Evolutionary conservation across 2,113 vertebrate genomes (phyloP).

Genomic region (Platysternon megacephalum): DNA sequence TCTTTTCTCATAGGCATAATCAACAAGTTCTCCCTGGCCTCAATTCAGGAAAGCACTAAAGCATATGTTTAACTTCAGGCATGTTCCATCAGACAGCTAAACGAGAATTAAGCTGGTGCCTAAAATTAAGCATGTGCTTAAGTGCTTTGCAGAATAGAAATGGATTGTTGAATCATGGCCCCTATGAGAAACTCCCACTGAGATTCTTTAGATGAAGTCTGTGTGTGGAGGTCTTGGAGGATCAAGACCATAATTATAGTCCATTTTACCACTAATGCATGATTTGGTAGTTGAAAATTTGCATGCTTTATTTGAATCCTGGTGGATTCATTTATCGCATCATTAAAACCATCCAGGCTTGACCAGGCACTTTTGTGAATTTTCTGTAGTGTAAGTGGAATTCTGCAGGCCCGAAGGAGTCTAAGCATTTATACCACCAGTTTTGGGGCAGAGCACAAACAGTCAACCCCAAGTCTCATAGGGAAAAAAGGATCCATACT

Average conservation of each 20-base stretch:
- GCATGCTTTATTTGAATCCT: not conserved
- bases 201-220: not conserved
- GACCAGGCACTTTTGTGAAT: not conserved
- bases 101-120: slow-evolving; percentile 63
- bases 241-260: slow-evolving; percentile 1
- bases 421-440: not conserved
- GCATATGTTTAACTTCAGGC: slow-evolving; percentile 11
- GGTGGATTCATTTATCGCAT: not conserved
- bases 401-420: not conserved
- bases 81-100: slow-evolving; percentile 44
- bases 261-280: not conserved
- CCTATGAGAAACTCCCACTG: not conserved
- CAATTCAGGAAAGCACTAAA: slow-evolving; percentile 2
- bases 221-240: not conserved
- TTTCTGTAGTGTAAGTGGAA: not conserved
- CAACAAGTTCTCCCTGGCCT: slow-evolving; percentile 6
- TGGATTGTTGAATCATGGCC: slow-evolving; percentile 35
- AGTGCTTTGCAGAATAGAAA: slow-evolving; percentile 62
- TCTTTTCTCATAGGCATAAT: not conserved
- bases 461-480: not conserved
- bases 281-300: slow-evolving; percentile 8
- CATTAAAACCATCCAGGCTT: slow-evolving; percentile 13
- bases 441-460: not conserved
- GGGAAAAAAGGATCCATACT: not conserved
- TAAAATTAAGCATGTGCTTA: slow-evolving; percentile 70